phyloP scores from a whole-genome alignment of 2,888 invertebrate genomes.

The Rotaria socialis region DNA sequence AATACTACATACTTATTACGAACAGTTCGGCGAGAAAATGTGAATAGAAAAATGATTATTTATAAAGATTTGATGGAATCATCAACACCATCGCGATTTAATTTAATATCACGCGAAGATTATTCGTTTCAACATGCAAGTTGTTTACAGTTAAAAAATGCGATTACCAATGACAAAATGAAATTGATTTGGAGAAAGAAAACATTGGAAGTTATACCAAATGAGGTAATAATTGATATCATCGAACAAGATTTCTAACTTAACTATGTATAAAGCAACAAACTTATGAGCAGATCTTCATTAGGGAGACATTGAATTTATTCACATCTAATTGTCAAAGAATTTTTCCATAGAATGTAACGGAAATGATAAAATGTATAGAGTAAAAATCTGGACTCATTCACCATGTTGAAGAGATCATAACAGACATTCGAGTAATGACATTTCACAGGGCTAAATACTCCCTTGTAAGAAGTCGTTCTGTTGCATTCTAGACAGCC shows the following conservation, averaged over 20 bases:
- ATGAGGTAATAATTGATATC: not conserved
- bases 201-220: not conserved
- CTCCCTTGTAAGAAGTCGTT: too few relatives aligned
- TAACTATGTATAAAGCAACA: too few relatives aligned
- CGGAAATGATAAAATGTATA: too few relatives aligned
- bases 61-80: not conserved
- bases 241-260: not conserved
- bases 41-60: not conserved
- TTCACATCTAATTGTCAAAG: too few relatives aligned
- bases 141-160: conserved; percentile 28
- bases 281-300: too few relatives aligned
- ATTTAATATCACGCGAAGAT: conserved; percentile 8
- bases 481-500: too few relatives aligned
- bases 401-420: too few relatives aligned
- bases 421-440: too few relatives aligned
- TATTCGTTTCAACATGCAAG: conserved; percentile 1
- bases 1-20: not conserved
- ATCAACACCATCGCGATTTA: not conserved
- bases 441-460: too few relatives aligned
- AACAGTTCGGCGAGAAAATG: not conserved
- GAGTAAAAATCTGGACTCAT: too few relatives aligned
- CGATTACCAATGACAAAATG: conserved; percentile 2
- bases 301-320: too few relatives aligned
- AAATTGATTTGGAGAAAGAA: conserved; percentile 10
- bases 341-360: too few relatives aligned